A percentile compares a stretch with the other conserved stretches of the same genome.
phyloP scores from a whole-genome alignment of 1,140 invertebrate genomes.

The Caenorhabditis inopinata region DNA sequence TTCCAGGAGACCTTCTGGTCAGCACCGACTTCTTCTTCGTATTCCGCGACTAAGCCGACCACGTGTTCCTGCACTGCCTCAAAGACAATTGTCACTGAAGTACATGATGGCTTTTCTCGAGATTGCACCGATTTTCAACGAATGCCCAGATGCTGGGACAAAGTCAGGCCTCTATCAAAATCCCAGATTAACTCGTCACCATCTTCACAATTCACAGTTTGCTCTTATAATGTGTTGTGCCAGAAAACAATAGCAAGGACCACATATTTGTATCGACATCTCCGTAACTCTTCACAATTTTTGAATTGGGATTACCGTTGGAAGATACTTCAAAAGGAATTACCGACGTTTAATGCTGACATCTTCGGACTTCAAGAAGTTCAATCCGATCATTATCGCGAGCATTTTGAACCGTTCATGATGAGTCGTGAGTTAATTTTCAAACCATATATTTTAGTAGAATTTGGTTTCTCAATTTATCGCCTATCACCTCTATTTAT shows the following conservation, averaged over 20 bases:
- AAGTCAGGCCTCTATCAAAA: too few species aligned
- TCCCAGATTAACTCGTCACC: background rate
- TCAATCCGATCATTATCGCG: constrained; percentile 27
- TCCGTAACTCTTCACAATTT: background rate
- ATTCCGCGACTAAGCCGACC: background rate
- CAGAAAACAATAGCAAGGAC: constrained; percentile 44
- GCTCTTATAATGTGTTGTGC: constrained; percentile 49
- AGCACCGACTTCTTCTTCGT: background rate
- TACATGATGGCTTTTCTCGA: background rate
- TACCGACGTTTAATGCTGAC: constrained; percentile 43
- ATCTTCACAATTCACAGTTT: constrained; percentile 5
- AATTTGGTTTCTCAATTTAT: too few species aligned
- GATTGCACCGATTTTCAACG: background rate
- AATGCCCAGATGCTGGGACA: background rate
- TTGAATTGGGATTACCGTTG: constrained; percentile 42
- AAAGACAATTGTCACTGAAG: background rate
- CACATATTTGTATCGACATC: constrained; percentile 43
- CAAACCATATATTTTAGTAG: too few species aligned
- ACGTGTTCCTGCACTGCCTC: too few species aligned
- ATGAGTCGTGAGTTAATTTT: constrained; percentile 8
- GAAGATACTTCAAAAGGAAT: constrained; percentile 25
- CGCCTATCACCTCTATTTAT: too few species aligned
- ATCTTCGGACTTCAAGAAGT: constrained; percentile 50
- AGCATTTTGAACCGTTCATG: constrained; percentile 38
- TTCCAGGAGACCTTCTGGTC: background rate